These are phyloP conservation scores for Syngnathus scovelli DNA, from an alignment of 2,113 vertebrate species.

Conservation along the genomic window DNA sequence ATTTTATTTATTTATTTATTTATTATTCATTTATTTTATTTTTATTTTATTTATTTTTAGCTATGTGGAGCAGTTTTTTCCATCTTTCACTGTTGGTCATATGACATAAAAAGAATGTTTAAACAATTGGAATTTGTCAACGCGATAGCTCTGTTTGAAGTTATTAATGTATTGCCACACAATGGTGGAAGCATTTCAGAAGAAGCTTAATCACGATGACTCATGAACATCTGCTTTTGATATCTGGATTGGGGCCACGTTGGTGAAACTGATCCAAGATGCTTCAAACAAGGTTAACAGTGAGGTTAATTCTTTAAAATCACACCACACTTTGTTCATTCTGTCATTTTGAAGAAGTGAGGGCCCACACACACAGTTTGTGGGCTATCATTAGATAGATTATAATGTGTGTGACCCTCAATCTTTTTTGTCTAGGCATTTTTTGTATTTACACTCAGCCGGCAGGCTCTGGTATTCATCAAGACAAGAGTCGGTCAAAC, in stretches of 20 bases:
- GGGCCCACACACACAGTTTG: conserved; percentile 28
- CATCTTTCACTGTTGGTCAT: neutral
- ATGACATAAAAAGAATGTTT: neutral
- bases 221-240: conserved; percentile 34
- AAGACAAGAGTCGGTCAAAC: conserved; percentile 49
- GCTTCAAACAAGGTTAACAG: conserved; percentile 11
- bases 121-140: conserved; percentile 8
- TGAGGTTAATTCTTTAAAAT: conserved; percentile 10
- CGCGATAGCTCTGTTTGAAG: neutral
- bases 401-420: conserved; percentile 34
- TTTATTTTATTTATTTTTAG: too few relatives aligned
- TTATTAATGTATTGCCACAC: neutral
- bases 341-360: conserved; percentile 30
- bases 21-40: too few relatives aligned
- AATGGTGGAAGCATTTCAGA: conserved; percentile 11
- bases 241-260: conserved; percentile 8
- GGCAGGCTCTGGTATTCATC: conserved; percentile 55
- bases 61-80: neutral
- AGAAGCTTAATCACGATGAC: conserved; percentile 10
- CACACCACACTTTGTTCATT: conserved; percentile 6
- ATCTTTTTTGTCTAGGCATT: conserved; percentile 8
- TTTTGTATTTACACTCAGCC: conserved; percentile 43
- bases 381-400: conserved; percentile 17
- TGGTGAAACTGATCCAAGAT: conserved; percentile 27
- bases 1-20: too few relatives aligned